Evolutionary conservation across 1,140 invertebrate species (phyloP).

Genomic region (Drosophila gunungcola): DNA sequence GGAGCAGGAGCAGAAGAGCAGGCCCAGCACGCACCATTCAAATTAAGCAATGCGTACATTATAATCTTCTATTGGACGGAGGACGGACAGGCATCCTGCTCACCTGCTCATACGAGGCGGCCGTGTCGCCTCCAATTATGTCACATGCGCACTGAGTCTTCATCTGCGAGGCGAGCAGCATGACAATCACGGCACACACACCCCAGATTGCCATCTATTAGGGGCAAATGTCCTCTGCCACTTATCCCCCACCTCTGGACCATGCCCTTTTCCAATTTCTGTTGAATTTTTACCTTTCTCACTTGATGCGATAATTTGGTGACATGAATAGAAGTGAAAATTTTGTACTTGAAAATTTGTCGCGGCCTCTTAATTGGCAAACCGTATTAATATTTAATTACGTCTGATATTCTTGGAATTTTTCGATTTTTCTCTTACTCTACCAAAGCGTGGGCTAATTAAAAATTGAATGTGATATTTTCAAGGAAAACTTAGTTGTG

Average conservation of each 20-base stretch:
- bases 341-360: slow-evolving; percentile 22
- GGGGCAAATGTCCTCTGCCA: slow-evolving; percentile 23
- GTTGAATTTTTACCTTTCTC: slow-evolving; percentile 74
- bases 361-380: slow-evolving; percentile 65
- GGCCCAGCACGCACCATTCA: slow-evolving; percentile 57
- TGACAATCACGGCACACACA: slow-evolving; percentile 67
- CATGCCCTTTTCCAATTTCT: slow-evolving; percentile 26
- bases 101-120: slow-evolving; percentile 46
- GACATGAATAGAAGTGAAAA: slow-evolving; percentile 70
- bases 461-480: slow-evolving; percentile 10
- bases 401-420: slow-evolving; percentile 37
- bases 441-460: slow-evolving; percentile 22
- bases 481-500: neutral
- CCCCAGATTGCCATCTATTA: slow-evolving; percentile 61
- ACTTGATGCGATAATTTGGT: slow-evolving; percentile 67
- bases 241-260: neutral
- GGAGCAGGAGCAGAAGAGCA: slow-evolving; percentile 4
- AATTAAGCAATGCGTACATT: slow-evolving; percentile 80
- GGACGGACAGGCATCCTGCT: slow-evolving; percentile 15
- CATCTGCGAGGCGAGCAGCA: slow-evolving; percentile 54
- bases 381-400: slow-evolving; percentile 80
- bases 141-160: slow-evolving; percentile 70
- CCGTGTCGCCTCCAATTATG: slow-evolving; percentile 78
- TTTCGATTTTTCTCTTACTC: slow-evolving; percentile 2
- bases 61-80: slow-evolving; percentile 70